A percentile compares a stretch with the other conserved stretches of the same genome.
Evolutionary conservation across 2,888 invertebrate genomes (phyloP).

Genomic region (Pterostichus niger): DNA sequence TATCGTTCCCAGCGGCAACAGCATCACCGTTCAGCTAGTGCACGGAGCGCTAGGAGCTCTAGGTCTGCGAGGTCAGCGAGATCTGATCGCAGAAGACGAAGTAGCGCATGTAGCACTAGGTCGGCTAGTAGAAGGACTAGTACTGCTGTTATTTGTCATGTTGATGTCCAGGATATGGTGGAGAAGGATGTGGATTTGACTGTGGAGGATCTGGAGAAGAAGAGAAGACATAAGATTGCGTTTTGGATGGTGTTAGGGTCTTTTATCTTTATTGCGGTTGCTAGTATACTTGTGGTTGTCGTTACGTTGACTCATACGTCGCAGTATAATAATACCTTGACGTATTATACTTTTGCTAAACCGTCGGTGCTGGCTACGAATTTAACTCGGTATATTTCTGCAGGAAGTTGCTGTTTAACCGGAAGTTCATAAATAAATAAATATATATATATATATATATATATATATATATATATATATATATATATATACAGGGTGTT

Average conservation of each 20-base stretch:
- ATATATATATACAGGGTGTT: too few species aligned
- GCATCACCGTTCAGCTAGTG: conserved; percentile 77
- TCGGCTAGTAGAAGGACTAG: conserved; percentile 14
- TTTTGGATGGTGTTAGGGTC: conserved; percentile 86
- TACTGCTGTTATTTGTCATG: background rate
- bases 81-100: conserved; percentile 15
- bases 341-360: conserved; percentile 73
- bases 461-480: too few species aligned
- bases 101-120: conserved; percentile 22
- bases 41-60: conserved; percentile 17
- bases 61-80: background rate
- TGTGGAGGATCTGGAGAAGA: conserved; percentile 9
- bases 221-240: conserved; percentile 73
- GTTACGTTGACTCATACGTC: conserved; percentile 83
- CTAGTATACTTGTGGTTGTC: conserved; percentile 87
- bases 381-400: conserved; percentile 68
- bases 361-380: conserved; percentile 45
- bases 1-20: conserved; percentile 11
- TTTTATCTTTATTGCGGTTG: conserved; percentile 86
- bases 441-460: too few species aligned
- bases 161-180: background rate
- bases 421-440: too few species aligned
- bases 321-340: conserved; percentile 67
- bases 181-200: background rate
- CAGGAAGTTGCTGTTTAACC: conserved; percentile 67